These are phyloP conservation scores for Telmatochromis sp. DNA, from an alignment of 2,113 vertebrate species.

Conservation along the genomic window DNA sequence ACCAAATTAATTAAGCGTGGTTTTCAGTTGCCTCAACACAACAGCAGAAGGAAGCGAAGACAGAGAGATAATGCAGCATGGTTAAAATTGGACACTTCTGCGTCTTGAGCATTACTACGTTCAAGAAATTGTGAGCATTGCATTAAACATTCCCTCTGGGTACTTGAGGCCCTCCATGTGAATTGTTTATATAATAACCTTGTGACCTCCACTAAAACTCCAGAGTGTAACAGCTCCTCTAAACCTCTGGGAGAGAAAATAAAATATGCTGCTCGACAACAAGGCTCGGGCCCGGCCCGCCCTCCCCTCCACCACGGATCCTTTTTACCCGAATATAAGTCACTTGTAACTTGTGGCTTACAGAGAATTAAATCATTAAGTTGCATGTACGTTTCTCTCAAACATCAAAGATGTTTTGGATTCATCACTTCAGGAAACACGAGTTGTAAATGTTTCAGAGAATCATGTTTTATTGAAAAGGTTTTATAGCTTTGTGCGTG, in stretches of 20 bases:
- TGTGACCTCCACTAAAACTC: constrained; percentile 53
- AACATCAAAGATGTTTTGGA: constrained; percentile 58
- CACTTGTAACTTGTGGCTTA: constrained; percentile 57
- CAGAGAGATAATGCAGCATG: not conserved
- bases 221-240: constrained; percentile 34
- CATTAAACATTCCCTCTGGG: constrained; percentile 52
- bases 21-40: constrained; percentile 15
- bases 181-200: constrained; percentile 62
- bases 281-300: not conserved
- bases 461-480: constrained; percentile 59
- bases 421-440: constrained; percentile 66
- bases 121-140: constrained; percentile 36
- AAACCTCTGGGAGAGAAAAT: constrained; percentile 45
- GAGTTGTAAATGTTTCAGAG: constrained; percentile 58
- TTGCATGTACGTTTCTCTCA: constrained; percentile 43
- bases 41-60: not conserved
- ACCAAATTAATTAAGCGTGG: constrained; percentile 62
- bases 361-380: constrained; percentile 55
- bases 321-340: constrained; percentile 26
- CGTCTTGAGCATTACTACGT: constrained; percentile 15
- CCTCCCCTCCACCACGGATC: not conserved
- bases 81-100: constrained; percentile 33
- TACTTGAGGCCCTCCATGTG: constrained; percentile 21
- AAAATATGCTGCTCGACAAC: constrained; percentile 33
- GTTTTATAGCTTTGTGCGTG: constrained; percentile 24